These are phyloP conservation scores for Anolis carolinensis DNA, from an alignment of 2,113 vertebrate genomes.

Conservation along the genomic window DNA sequence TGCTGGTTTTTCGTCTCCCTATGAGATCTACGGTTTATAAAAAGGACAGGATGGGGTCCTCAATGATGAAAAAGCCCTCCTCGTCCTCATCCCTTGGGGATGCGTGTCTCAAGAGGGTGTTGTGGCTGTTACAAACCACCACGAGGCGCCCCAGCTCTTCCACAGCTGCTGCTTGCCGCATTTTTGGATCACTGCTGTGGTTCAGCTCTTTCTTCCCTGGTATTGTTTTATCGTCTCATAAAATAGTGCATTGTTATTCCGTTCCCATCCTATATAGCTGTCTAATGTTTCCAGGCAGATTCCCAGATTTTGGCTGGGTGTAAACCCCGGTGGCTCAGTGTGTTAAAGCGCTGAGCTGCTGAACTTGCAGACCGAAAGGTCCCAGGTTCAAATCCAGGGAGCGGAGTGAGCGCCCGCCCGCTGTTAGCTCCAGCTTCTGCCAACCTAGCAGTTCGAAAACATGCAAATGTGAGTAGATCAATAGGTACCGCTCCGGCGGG, in stretches of 20 bases:
- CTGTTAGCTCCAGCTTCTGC: too few species aligned
- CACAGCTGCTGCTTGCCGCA: too few species aligned
- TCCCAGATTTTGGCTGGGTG: background rate
- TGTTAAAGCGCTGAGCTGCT: too few species aligned
- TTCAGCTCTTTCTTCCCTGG: background rate
- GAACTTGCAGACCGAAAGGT: too few species aligned
- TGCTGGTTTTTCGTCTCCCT: background rate
- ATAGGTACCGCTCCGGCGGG: too few species aligned
- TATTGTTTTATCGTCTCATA: background rate
- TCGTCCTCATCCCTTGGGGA: too few species aligned
- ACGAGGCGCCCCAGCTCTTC: conserved; percentile 1
- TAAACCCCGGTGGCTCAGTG: too few species aligned
- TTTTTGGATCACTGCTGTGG: background rate
- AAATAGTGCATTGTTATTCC: background rate
- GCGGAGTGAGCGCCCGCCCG: too few species aligned
- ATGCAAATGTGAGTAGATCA: too few species aligned
- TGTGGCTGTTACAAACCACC: background rate
- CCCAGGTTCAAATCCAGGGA: too few species aligned
- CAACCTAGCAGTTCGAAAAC: too few species aligned
- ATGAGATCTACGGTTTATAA: too few species aligned
- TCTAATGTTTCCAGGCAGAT: background rate
- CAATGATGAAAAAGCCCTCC: background rate
- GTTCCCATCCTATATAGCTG: fast-evolving
- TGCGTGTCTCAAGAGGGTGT: background rate
- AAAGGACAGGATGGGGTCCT: background rate